Evolutionary conservation across 2,797 vertebrate species (phyloP), one percentile per base, ranked within the genome.

Genomic region (Ctenopoma multispine): DNA sequence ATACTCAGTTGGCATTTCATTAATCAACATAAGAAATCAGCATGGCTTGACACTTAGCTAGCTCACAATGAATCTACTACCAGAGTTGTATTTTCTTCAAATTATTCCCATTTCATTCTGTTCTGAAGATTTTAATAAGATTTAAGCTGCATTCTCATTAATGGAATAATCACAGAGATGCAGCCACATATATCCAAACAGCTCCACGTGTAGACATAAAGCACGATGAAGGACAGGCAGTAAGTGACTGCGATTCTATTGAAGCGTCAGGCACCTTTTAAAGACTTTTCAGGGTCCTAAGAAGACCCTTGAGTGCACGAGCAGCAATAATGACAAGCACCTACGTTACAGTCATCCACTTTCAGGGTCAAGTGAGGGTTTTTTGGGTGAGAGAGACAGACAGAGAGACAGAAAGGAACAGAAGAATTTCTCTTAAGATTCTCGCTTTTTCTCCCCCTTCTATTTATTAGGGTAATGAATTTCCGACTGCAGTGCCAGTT

Each of bases 381-480:
- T 73, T 62, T 76, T 82, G 72, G 84, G 68, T 82, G 64, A 81
- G 51, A 75, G 51, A 61, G 47, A 66, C 67, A 20, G 43, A 38
- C 31, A 34, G 31, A 34, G 44, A 68, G 23, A 29, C 63, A n/a
- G 73, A 41, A 20, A 34, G 61, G 21, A 48, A 44, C 56, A n/a
- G 84, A 73, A 83, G 78, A 91, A 79, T 92, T 90, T 92, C 85
- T 91, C 82, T 91, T 91, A 90, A 92, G 89, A 92, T 86, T 81
- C 77, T 79, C 63, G 27, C 77, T 77, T 78, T 86, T 83, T 86
- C 8, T 49, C 68, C 70, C 73, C 73, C 82, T 63, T 87, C 91
- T 90, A 92, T 94, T 93, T 94, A 92, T 93, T 94, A 94, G 86
- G 88, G 88, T 94, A 93, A 93, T 94, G 92, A 93, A 93, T 93